Evolutionary conservation across 2,797 vertebrate species (phyloP), one percentile per base, ranked within the genome.

Genomic region (Hirundo rustica): DNA sequence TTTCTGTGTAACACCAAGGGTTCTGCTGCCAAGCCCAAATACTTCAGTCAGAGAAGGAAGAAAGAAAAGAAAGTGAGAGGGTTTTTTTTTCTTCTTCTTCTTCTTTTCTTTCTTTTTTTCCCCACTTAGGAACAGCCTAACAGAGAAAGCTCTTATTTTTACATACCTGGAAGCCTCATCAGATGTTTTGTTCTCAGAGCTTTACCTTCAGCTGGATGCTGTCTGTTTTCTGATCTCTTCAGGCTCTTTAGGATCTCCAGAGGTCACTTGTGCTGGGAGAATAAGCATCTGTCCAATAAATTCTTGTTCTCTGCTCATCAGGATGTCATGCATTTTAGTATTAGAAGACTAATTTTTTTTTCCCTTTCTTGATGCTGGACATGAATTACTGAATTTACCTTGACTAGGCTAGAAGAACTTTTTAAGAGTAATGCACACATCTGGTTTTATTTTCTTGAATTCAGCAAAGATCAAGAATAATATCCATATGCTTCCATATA

Each of bases 301-400:
- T 78, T 77, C 64, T 85, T 79, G 15, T 45, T 86, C 16, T 88
- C 67, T 96, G 72, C 71, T 83, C 78, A 42, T 76, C 92, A 86
- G 85, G 23, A 20, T 61, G 48, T 16, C 79, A 11, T 78, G 50
- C n/a, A 64, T 93, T 95, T 96, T 57, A 77, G 2, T 76, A 87
- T 73, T 68, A 82, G 64, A 91, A 91, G 19, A 45, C 32, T 60
- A 32, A 55, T 61, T 34, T 23, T 42, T 47, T 34, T 42, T 11
- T 40, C 7, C 11, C 10, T 27, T 92, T 91, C 85, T 87, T 87
- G 64, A 60, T 87, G 14, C 21, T 88, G 38, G 53, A 54, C 21
- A 73, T 74, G 44, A 91, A 89, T 92, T 92, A 96, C 64, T 96
- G 32, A 95, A 85, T 90, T 95, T 95, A 34, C 89, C 81, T 85